Base-by-base conservation (phyloP, 1,140 invertebrate species). In the Microvelia longipes region DNA sequence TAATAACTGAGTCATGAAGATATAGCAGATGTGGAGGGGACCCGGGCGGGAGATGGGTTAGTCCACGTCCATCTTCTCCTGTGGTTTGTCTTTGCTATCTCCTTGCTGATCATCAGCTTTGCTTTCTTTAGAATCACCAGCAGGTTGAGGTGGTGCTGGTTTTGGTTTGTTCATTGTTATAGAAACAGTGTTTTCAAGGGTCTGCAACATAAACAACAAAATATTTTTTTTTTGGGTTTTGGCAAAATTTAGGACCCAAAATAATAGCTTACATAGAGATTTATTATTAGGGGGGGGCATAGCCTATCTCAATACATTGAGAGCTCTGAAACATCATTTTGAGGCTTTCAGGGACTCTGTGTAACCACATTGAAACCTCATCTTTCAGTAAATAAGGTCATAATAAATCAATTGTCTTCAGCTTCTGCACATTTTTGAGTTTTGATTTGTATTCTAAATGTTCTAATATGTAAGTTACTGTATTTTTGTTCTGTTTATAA, bases 141-240 rank as follows among this genome's bases (percentile, higher is more conserved):
- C 79, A 0, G 81, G 79, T 50, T 79, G 77, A 28, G 81, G 80
- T 13, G 81, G 79, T 5, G 79, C 77, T 27, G 92, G 92, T 78
- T 92, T 92, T 26, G 90, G 89, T 79, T 93, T 94, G 76, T 90
- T 92, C 63, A 94, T 79, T 71, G 93, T 88, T 1, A 90, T 87
- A 73, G 83, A 85, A 28, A 91, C 85, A 11, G 80, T 81, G 66
- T 76, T 85, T 73, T 93, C 89, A 74, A 94, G 85, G 29, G 80
- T 80, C 84, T 89, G 77, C 11, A 77, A 80, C 70, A 35, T 30
- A 28, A 15, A 1, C 35, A 69, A 71, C 35, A 67, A 24, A 30
- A 14, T 1, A 28, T 61, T 68, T 68, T 63, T 2, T 11, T 11
- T 13, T 68, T 13, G 14, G 14, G 2, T 5, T 15, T 69, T 19